phyloP scores from a whole-genome alignment of 2,113 vertebrate genomes.

The Corythaixoides concolor region DNA sequence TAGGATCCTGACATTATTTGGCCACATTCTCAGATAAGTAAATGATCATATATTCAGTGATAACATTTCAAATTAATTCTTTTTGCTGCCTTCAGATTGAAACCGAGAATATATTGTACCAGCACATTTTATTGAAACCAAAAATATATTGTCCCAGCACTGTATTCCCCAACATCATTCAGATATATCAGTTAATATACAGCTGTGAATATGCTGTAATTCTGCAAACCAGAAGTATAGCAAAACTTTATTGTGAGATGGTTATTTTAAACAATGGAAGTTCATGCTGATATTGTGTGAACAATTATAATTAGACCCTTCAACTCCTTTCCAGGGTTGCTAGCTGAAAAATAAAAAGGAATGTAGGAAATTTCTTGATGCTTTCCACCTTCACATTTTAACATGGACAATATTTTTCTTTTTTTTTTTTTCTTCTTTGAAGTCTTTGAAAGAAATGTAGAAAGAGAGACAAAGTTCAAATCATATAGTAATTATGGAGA shows the following conservation, averaged over 20 bases:
- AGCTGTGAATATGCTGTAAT: background rate
- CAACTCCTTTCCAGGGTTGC: background rate
- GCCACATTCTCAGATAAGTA: background rate
- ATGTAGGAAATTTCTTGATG: background rate
- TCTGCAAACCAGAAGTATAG: background rate
- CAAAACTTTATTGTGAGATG: background rate
- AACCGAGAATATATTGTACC: background rate
- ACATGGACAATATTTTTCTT: background rate
- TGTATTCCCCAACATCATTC: background rate
- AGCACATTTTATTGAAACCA: background rate
- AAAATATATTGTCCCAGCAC: too few species aligned
- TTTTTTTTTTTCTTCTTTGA: background rate
- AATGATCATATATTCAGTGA: background rate
- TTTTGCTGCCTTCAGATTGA: background rate
- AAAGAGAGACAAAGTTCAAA: background rate
- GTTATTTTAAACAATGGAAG: background rate
- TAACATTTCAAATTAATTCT: background rate
- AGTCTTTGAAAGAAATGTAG: background rate
- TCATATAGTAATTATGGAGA: background rate
- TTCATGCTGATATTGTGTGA: background rate
- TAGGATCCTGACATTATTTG: background rate
- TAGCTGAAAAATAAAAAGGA: background rate
- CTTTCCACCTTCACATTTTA: background rate
- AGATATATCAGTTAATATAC: background rate
- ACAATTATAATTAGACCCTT: background rate